Evolutionary conservation across 2,888 invertebrate genomes (phyloP).

Genomic region (Oxycera nigricornis): DNA sequence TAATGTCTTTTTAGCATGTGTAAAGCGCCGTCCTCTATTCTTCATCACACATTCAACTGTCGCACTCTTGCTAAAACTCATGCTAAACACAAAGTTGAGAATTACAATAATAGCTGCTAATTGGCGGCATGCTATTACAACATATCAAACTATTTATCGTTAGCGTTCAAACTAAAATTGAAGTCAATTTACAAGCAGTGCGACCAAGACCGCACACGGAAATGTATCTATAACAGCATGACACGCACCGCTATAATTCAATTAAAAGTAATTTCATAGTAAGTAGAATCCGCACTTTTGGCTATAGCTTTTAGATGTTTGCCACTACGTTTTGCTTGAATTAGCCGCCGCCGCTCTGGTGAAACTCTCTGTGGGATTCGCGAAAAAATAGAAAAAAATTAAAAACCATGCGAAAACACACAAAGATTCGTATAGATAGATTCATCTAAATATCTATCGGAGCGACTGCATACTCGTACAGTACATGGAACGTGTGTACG

Average conservation of each 20-base stretch:
- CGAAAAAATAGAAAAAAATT: neutral
- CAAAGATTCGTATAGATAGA: neutral
- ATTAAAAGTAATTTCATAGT: conserved; percentile 33
- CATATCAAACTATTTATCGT: conserved; percentile 10
- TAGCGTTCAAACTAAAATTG: conserved; percentile 22
- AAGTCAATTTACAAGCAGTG: conserved; percentile 9
- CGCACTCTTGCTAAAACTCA: neutral
- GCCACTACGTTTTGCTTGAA: neutral
- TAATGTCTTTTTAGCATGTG: too few relatives aligned
- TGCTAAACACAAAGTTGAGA: neutral
- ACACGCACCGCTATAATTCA: conserved; percentile 34
- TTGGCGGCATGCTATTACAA: conserved; percentile 26
- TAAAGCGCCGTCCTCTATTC: too few relatives aligned
- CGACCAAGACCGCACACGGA: conserved; percentile 22
- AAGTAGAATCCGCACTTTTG: neutral
- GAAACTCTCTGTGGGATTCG: neutral
- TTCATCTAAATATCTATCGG: neutral
- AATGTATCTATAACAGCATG: conserved; percentile 32
- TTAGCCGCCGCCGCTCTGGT: neutral
- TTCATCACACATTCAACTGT: too few relatives aligned
- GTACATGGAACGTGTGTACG: neutral
- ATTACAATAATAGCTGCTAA: conserved; percentile 27
- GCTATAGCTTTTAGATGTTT: conserved; percentile 20
- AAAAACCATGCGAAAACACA: neutral
- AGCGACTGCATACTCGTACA: neutral